Evolutionary conservation across 2,888 invertebrate genomes (phyloP).

Genomic region (Tachina fera): DNA sequence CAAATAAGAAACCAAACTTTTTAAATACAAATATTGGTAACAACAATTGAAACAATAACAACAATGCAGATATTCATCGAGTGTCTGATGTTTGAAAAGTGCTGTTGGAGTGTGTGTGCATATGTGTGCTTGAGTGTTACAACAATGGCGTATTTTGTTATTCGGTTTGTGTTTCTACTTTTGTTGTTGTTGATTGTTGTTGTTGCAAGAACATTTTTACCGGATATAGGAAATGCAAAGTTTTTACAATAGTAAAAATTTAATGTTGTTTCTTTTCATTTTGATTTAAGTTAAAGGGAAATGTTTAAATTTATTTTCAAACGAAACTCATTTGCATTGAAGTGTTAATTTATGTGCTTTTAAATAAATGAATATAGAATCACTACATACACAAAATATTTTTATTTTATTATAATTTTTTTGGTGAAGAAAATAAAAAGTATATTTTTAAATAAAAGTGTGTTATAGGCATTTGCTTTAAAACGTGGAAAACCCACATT

Average conservation of each 20-base stretch:
- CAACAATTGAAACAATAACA: conserved; percentile 25
- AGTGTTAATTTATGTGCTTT: conserved; percentile 37
- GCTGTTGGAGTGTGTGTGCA: conserved; percentile 1
- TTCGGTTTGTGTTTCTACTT: background rate
- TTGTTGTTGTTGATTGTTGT: conserved; percentile 3
- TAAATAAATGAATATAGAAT: conserved; percentile 19
- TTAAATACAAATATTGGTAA: conserved; percentile 65
- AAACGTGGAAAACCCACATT: too few relatives aligned
- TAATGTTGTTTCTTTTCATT: conserved; percentile 36
- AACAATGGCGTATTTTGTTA: conserved; percentile 60
- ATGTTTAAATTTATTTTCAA: conserved; percentile 40
- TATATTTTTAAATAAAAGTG: too few relatives aligned
- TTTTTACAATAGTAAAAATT: conserved; percentile 47
- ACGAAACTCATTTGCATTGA: conserved; percentile 55
- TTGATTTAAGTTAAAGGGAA: conserved; percentile 39
- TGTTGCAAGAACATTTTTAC: conserved; percentile 42
- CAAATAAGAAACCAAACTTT: conserved; percentile 66
- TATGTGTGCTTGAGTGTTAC: conserved; percentile 47
- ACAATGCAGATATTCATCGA: conserved; percentile 32
- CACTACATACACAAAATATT: background rate
- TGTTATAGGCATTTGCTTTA: too few relatives aligned
- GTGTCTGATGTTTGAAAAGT: conserved; percentile 6
- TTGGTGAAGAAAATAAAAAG: background rate
- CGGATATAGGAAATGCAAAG: conserved; percentile 62
- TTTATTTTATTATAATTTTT: background rate